These are phyloP conservation scores for Arizona elegans DNA, from an alignment of 2,113 vertebrate species.

Conservation along the genomic window DNA sequence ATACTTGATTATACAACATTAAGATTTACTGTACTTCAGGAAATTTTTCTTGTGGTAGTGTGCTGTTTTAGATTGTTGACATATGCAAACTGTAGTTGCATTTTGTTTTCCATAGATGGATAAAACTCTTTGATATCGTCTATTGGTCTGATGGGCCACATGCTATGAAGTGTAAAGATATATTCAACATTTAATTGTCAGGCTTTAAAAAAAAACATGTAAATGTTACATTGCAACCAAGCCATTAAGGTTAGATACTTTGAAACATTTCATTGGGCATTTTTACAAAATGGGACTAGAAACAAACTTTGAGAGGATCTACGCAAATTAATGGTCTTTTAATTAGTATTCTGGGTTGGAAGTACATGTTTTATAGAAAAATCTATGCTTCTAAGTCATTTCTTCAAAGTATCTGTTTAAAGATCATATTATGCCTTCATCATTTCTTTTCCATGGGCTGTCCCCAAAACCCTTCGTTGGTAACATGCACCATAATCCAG, in stretches of 20 bases:
- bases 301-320: not conserved
- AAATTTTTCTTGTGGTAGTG: not conserved
- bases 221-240: not conserved
- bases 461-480: not conserved
- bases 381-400: not conserved
- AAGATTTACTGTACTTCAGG: conserved; percentile 34
- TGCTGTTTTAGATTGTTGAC: conserved; percentile 1
- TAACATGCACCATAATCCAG: not conserved
- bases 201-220: not conserved
- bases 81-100: not conserved
- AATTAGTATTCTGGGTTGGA: not conserved
- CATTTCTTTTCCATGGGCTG: not conserved
- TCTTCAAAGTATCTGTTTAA: conserved; percentile 19
- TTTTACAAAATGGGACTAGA: not conserved
- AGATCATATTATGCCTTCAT: not conserved
- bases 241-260: not conserved
- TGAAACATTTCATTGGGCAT: not conserved
- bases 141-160: not conserved
- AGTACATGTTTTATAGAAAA: not conserved
- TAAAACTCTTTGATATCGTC: conserved; percentile 2
- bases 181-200: not conserved
- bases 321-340: not conserved
- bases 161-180: not conserved
- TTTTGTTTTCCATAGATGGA: conserved; percentile 9
- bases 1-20: conserved; percentile 24